Percentiles rank a stretch among this genome's conserved stretches.
phyloP scores from a whole-genome alignment of 2,113 vertebrate species.

The Oryzias curvinotus region DNA sequence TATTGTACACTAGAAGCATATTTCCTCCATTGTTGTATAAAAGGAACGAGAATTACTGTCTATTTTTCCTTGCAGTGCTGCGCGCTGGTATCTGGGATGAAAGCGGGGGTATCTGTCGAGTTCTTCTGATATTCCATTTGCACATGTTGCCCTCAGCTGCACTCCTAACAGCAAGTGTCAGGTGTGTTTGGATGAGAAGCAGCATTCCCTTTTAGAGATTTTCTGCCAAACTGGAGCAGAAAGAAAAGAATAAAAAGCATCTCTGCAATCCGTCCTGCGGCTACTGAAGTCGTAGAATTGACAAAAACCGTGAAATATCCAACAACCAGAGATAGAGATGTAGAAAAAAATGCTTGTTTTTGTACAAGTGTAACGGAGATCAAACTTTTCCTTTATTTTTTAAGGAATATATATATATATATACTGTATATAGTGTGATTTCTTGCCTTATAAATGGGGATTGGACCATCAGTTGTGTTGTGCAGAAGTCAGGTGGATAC shows the following conservation, averaged over 20 bases:
- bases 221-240: background rate
- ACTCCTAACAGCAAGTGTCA: background rate
- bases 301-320: too few relatives aligned
- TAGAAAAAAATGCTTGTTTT: too few relatives aligned
- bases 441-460: too few relatives aligned
- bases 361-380: too few relatives aligned
- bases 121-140: conserved; percentile 7
- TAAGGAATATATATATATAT: too few relatives aligned
- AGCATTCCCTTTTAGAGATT: background rate
- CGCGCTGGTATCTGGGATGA: conserved; percentile 11
- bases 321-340: too few relatives aligned
- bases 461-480: too few relatives aligned
- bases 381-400: too few relatives aligned
- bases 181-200: background rate
- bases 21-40: conserved; percentile 7
- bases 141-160: background rate
- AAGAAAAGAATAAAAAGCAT: background rate
- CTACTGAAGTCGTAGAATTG: background rate
- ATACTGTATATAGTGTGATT: too few relatives aligned
- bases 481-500: too few relatives aligned
- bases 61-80: background rate
- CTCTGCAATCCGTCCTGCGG: background rate
- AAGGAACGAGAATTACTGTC: conserved; percentile 22
- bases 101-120: conserved; percentile 12
- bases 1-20: background rate